Percentiles rank a stretch among this genome's conserved stretches.
Conservation (phyloP, 2,797 vertebrate species). For the Brotula barbata region DNA sequence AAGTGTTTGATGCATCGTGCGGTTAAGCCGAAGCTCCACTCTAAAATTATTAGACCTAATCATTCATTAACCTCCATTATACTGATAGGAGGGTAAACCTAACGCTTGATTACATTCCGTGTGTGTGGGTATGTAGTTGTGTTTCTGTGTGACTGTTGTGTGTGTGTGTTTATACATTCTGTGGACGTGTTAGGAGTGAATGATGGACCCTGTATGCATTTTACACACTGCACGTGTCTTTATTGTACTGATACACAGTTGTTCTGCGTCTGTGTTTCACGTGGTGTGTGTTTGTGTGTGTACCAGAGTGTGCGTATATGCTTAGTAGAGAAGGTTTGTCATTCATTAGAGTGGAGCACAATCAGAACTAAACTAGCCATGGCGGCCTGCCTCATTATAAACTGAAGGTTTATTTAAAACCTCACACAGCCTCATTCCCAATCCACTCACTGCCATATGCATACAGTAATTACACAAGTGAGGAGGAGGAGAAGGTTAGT, state of each 20-base stretch:
- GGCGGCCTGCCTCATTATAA: slow-evolving; percentile 82
- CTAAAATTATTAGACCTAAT: slow-evolving; percentile 78
- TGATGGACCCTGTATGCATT: slow-evolving; percentile 39
- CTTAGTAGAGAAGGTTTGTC: slow-evolving; percentile 66
- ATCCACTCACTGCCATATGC: slow-evolving; percentile 92
- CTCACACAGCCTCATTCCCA: slow-evolving; percentile 86
- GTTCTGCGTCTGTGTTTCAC: slow-evolving; percentile 20
- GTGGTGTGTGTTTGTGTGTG: slow-evolving; percentile 6
- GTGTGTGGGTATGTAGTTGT: slow-evolving; percentile 24
- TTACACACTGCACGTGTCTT: slow-evolving; percentile 43
- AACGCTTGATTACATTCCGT: slow-evolving; percentile 74
- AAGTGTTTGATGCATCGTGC: slow-evolving; percentile 62
- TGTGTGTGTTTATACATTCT: background rate
- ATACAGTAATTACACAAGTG: slow-evolving; percentile 94
- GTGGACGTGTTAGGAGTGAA: slow-evolving; percentile 18
- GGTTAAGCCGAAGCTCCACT: slow-evolving; percentile 69
- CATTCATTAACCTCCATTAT: slow-evolving; percentile 79
- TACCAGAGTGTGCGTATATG: slow-evolving; percentile 24
- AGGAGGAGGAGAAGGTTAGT: slow-evolving; percentile 82
- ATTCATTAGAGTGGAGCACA: slow-evolving; percentile 81
- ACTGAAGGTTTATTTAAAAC: slow-evolving; percentile 87
- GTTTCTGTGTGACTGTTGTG: slow-evolving; percentile 18
- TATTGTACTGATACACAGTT: slow-evolving; percentile 39
- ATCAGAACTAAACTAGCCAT: slow-evolving; percentile 84
- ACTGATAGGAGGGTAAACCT: slow-evolving; percentile 77